A percentile compares a stretch with the other conserved stretches of the same genome.
Conservation (phyloP, 2,113 vertebrate genomes). For the Osmerus mordax region DNA sequence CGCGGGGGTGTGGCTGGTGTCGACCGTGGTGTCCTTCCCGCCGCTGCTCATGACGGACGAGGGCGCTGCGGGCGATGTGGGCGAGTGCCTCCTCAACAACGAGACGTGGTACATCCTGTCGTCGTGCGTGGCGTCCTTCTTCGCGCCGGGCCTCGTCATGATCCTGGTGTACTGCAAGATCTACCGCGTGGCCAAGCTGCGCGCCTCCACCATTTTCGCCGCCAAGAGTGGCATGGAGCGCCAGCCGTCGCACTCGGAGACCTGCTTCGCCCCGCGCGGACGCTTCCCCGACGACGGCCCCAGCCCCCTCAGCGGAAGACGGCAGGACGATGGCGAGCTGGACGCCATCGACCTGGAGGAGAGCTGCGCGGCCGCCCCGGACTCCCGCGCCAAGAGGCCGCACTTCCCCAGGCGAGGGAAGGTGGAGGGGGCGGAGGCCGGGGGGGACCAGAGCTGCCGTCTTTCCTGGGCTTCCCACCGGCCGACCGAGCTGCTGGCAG, state of each 20-base stretch:
- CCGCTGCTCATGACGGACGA: conserved; percentile 72
- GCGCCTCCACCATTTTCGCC: conserved; percentile 70
- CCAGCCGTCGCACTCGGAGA: conserved; percentile 62
- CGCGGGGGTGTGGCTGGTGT: conserved; percentile 74
- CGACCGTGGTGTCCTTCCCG: conserved; percentile 79
- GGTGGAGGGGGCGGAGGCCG: conserved; percentile 34
- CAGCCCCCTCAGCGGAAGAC: conserved; percentile 36
- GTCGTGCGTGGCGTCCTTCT: conserved; percentile 83
- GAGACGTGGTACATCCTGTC: conserved; percentile 87
- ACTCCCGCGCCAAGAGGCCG: conserved; percentile 34
- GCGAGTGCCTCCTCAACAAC: conserved; percentile 76
- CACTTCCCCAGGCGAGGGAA: conserved; percentile 46
- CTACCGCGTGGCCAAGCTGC: conserved; percentile 75
- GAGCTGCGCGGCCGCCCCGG: conserved; percentile 30
- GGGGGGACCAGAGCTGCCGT: conserved; percentile 44
- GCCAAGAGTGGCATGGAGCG: conserved; percentile 60
- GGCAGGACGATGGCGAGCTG: conserved; percentile 56
- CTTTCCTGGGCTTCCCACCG: conserved; percentile 41
- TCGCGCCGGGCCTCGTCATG: conserved; percentile 82
- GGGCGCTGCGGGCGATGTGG: conserved; percentile 7
- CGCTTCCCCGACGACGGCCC: conserved; percentile 51
- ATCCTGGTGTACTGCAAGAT: conserved; percentile 83
- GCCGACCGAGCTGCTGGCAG: conserved; percentile 54
- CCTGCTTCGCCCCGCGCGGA: conserved; percentile 51
- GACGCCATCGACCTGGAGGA: conserved; percentile 70